Base-by-base conservation (phyloP, 2,113 vertebrate genomes). In the Nettapus auritus region DNA sequence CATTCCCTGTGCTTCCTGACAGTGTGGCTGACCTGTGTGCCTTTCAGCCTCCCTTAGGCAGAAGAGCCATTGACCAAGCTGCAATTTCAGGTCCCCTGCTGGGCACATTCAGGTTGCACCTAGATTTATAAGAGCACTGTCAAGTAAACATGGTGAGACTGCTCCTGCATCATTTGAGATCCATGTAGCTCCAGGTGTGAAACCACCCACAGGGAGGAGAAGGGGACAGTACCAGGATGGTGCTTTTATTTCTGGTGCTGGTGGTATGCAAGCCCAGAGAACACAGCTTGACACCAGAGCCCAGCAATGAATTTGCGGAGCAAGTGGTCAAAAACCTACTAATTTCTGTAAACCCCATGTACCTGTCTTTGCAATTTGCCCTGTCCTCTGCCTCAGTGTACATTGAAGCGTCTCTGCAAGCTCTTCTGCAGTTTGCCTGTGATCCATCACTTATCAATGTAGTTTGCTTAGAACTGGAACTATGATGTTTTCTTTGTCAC, bases 1-100 rank as follows among this genome's bases (percentile, higher is more conserved):
- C 3, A 0, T 28, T 52, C 28, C 29, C 62, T 66, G 7, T 33
- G 69, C 5, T 2, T 44, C 19, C 22, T 0, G 1, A 57, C 57
- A 88, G 5, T 33, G 28, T 13, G 5, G 13, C 26, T 8, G 13
- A 23, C 34, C 22, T 23, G 46, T 10, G 23, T 20, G 60, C 23
- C 46, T 34, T 60, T 67, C 59, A 31, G 69, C 17, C 16, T 55
- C 12, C 34, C 8, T 26, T 1, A 1, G 13, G 29, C 7, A 70
- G 44, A 52, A 88, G 19, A 86, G 44, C 13, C 8, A 11, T 1
- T 4, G 28, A 63, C 34, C 46, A 46, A 33, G n/a, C 15, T 82
- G 57, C 34, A 50, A 28, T 3, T 11, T 21, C 31, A 56, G 36
- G 16, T 16, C 20, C 19, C 18, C 15, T 25, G 8, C 40, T 6